Evolutionary conservation across 1,140 invertebrate species (phyloP).

Genomic region (Cepaea nemoralis): DNA sequence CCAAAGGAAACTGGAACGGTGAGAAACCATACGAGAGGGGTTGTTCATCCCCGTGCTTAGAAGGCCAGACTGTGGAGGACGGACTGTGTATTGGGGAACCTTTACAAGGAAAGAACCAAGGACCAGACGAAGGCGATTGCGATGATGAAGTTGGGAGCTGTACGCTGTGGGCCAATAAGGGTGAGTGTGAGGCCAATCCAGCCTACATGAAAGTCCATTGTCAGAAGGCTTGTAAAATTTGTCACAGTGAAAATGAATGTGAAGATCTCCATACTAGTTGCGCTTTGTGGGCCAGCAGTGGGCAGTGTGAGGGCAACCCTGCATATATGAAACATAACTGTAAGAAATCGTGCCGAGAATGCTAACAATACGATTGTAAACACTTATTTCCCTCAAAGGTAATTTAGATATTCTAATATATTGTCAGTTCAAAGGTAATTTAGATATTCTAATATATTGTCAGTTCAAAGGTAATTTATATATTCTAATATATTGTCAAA

Average conservation of each 20-base stretch:
- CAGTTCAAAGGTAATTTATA: no score
- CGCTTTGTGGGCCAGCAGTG: background rate
- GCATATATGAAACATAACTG: slow-evolving; percentile 2
- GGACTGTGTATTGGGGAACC: slow-evolving; percentile 16
- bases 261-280: background rate
- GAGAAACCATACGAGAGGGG: slow-evolving; percentile 29
- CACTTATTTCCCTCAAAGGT: no score
- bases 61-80: slow-evolving; percentile 19
- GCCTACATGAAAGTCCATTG: slow-evolving; percentile 5
- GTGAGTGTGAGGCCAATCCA: slow-evolving; percentile 14
- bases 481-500: no score
- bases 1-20: slow-evolving; percentile 39
- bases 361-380: no score
- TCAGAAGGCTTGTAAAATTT: background rate
- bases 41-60: background rate
- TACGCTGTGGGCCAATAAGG: background rate
- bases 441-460: no score
- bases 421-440: no score
- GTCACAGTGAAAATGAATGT: background rate
- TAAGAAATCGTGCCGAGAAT: slow-evolving; percentile 2
- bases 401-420: no score
- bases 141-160: background rate
- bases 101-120: background rate
- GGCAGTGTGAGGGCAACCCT: background rate
- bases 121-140: background rate